Evolutionary conservation across 2,888 invertebrate genomes (phyloP).

Genomic region (Lochmaea crataegi): DNA sequence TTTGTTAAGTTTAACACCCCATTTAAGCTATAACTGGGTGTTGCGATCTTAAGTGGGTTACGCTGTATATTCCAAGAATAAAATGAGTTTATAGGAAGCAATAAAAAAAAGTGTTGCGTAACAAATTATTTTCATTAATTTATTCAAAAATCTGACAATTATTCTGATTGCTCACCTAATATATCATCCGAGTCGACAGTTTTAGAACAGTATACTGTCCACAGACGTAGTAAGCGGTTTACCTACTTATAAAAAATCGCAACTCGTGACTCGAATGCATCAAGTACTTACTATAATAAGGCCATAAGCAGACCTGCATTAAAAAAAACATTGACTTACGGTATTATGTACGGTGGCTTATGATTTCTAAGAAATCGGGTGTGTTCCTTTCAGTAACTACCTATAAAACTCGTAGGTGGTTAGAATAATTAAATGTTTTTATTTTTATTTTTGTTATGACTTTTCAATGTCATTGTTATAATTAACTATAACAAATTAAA

Average conservation of each 20-base stretch:
- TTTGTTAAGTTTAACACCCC: too few species aligned
- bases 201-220: constrained; percentile 7
- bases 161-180: constrained; percentile 13
- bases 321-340: constrained; percentile 22
- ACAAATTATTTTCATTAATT: neutral
- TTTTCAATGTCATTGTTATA: constrained; percentile 11
- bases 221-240: constrained; percentile 24
- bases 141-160: constrained; percentile 12
- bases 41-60: too few species aligned
- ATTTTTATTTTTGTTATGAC: constrained; percentile 4
- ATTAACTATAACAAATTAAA: neutral
- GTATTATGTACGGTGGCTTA: constrained; percentile 25
- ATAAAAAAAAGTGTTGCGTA: neutral
- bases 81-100: neutral
- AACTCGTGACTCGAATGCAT: constrained; percentile 31
- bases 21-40: too few species aligned
- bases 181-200: constrained; percentile 5
- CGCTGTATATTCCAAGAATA: too few species aligned
- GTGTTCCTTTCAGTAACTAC: constrained; percentile 15
- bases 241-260: constrained; percentile 26
- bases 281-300: constrained; percentile 21
- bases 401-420: constrained; percentile 13
- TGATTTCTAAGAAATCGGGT: constrained; percentile 30
- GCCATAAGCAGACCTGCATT: constrained; percentile 16
- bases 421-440: constrained; percentile 17